Evolutionary conservation across 2,797 vertebrate genomes (phyloP).

Genomic region (Gouania willdenowi): DNA sequence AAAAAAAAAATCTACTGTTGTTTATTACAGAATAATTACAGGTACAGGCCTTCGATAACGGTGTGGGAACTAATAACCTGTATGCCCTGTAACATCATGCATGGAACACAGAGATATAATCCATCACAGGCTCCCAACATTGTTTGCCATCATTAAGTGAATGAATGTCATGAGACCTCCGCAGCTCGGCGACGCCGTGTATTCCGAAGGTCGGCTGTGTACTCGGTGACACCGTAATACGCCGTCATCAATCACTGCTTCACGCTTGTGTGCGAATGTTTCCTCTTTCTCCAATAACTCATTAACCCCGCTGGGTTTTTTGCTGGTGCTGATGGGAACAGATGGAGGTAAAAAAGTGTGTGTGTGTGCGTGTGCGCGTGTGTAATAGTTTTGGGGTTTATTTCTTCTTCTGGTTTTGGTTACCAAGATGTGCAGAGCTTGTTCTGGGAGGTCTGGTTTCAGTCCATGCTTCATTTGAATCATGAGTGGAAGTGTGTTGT

Average conservation of each 20-base stretch:
- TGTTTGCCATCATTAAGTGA: constrained; percentile 57
- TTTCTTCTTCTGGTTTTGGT: background rate
- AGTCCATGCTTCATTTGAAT: background rate
- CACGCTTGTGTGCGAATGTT: constrained; percentile 44
- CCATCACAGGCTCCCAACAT: constrained; percentile 43
- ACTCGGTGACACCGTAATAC: constrained; percentile 40
- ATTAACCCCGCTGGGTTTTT: constrained; percentile 63
- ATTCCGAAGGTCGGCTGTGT: constrained; percentile 38
- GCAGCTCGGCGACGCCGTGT: constrained; percentile 23
- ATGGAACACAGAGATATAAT: constrained; percentile 43
- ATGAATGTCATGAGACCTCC: constrained; percentile 51
- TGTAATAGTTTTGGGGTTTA: too few species aligned
- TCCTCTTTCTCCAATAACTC: constrained; percentile 74
- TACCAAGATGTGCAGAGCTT: background rate
- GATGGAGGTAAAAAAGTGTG: constrained; percentile 22
- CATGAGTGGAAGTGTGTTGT: background rate
- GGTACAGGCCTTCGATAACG: background rate
- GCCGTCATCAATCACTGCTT: constrained; percentile 61
- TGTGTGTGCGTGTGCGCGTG: too few species aligned
- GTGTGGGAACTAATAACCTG: constrained; percentile 48
- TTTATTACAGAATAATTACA: constrained; percentile 1
- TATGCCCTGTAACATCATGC: constrained; percentile 5
- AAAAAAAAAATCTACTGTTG: background rate
- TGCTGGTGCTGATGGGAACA: constrained; percentile 6
- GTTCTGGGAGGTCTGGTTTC: background rate